Evolutionary conservation across 2,888 invertebrate species (phyloP).

Genomic region (Luperina nickerlii): DNA sequence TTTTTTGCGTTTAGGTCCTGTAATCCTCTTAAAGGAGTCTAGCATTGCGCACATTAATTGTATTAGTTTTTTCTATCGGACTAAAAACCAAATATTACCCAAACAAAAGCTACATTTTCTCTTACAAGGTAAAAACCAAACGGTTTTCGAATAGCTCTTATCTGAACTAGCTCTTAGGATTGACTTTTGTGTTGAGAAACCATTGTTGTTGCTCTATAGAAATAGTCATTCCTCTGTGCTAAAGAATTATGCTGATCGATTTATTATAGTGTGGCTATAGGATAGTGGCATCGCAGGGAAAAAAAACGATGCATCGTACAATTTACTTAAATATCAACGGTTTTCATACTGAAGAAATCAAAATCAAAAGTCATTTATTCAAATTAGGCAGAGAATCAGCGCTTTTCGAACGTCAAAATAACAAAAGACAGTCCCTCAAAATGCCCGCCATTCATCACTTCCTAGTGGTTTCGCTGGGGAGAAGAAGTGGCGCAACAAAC

Average conservation of each 20-base stretch:
- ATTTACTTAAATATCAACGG: background rate
- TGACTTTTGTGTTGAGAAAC: slow-evolving; percentile 46
- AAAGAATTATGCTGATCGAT: slow-evolving; percentile 46
- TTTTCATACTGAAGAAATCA: too few relatives aligned
- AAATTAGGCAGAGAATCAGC: too few relatives aligned
- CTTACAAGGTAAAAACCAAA: slow-evolving; percentile 14
- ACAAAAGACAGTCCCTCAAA: too few relatives aligned
- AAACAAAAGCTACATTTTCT: slow-evolving; percentile 7
- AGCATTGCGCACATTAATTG: background rate
- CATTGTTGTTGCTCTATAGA: slow-evolving; percentile 50
- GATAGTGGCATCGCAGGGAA: background rate
- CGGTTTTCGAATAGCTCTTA: slow-evolving; percentile 36
- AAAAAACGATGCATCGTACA: background rate
- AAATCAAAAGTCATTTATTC: too few relatives aligned
- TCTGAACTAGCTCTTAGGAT: slow-evolving; percentile 41
- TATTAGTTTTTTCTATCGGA: background rate
- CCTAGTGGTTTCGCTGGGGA: too few relatives aligned
- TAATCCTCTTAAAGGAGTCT: too few relatives aligned
- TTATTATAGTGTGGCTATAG: slow-evolving; percentile 23
- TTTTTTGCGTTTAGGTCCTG: too few relatives aligned
- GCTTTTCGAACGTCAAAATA: too few relatives aligned
- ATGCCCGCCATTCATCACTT: too few relatives aligned
- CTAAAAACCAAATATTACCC: background rate
- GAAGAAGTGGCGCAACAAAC: too few relatives aligned
- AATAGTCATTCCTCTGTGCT: slow-evolving; percentile 51